A percentile compares a stretch with the other conserved stretches of the same genome.
Evolutionary conservation across 2,888 invertebrate genomes (phyloP).

Genomic region (Germaria angustata): DNA sequence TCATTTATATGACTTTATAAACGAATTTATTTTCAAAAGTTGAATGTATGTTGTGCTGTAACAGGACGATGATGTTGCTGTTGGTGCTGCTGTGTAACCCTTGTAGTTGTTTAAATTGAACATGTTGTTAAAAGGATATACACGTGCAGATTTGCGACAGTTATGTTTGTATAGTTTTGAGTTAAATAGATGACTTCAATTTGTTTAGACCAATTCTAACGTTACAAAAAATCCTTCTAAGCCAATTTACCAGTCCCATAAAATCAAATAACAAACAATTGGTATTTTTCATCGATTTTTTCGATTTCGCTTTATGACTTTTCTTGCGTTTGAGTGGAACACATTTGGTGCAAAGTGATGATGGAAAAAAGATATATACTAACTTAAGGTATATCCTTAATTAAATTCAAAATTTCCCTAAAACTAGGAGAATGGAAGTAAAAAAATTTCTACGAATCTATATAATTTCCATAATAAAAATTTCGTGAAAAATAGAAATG

Average conservation of each 20-base stretch:
- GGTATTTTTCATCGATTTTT: neutral
- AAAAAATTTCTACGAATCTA: no score
- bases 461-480: no score
- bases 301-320: neutral
- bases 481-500: no score
- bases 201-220: constrained; percentile 45
- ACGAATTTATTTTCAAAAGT: constrained; percentile 19
- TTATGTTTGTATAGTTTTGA: constrained; percentile 1
- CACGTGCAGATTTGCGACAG: constrained; percentile 10
- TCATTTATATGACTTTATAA: neutral
- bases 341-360: neutral
- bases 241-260: constrained; percentile 57
- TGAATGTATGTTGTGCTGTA: neutral
- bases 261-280: constrained; percentile 44
- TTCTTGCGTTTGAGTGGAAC: neutral
- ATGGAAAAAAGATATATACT: no score
- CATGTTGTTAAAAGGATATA: constrained; percentile 38
- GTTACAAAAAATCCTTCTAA: constrained; percentile 46
- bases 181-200: constrained; percentile 34
- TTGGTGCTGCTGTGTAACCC: neutral
- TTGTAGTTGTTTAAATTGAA: constrained; percentile 48
- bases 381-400: no score
- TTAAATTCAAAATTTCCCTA: no score
- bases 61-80: neutral
- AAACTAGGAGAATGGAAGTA: no score